Evolutionary conservation across 2,797 vertebrate species (phyloP), one percentile per base, ranked within the genome.

Genomic region (Yasuhikotakia modesta): DNA sequence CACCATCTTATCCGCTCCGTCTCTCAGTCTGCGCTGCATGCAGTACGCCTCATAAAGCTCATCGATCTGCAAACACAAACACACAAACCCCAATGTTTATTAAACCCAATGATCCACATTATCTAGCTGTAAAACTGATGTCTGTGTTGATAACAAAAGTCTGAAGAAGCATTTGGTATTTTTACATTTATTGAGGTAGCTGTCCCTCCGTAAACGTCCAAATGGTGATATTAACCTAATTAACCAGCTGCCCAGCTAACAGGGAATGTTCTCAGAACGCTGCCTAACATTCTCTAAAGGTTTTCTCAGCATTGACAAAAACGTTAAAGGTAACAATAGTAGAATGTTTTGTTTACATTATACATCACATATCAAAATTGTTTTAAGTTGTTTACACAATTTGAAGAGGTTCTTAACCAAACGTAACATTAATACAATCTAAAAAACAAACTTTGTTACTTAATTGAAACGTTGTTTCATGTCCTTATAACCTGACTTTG

Each of bases 41-140:
- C 96, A 97, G 80, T 99, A 99, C 3, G 95, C 92, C 87, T 99
- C 97, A 2, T 97, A 98, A 0, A 98, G 91, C 89, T 99, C 97
- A 2, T 99, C 97, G 0, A 97, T 95, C 97, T 99, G 85, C 55
- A 77, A 19, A 82, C 12, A 70, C 3, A 70, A 2, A 30, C 66
- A 60, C 16, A 35, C 30, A 52, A 6, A 2, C 1, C 52, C 5
- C 8, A n/a, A 13, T 27, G 22, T 21, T 67, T 66, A 67, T 45
- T 46, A 32, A 30, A 60, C 35, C 52, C 55, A 50, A 63, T 70
- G 5, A 52, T 53, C 57, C 30, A 61, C 6, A 52, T 64, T 19
- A 53, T 39, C 22, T 27, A 45, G 0, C 24, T 48, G 58, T 50
- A 32, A 64, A 61, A 48, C 27, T n/a, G 19, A 69, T 30, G 43